Evolutionary conservation across 2,888 invertebrate genomes (phyloP), one percentile per base, ranked within the genome.

Genomic region (Pasiphila rectangulata): DNA sequence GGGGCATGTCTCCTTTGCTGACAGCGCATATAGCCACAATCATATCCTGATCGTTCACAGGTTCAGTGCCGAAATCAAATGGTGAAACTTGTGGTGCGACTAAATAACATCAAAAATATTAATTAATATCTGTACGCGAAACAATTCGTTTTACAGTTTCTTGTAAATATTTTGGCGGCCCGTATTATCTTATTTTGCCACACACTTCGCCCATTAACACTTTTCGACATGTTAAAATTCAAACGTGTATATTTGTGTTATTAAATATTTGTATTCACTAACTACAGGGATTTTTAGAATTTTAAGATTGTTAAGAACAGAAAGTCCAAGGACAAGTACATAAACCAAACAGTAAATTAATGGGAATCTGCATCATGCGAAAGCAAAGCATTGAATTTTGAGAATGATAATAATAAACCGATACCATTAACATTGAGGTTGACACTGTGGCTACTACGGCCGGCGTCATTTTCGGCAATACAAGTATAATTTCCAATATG

Each of bases 1-100:
- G 85, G 5, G 96, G 96, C 53, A 93, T 78, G 75, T 96, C 96
- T 20, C 96, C 95, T 75, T 94, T 93, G 59, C 90, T 91, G 15
- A 93, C 93, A 25, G 92, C 91, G 74, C 95, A 95, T 40, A 91
- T 91, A 9, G 92, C 91, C 13, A 93, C 92, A 20, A 92, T 91
- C 80, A 91, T 90, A 64, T 94, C 93, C 58, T 93, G 90, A 57
- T 93, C 92, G 67, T 93, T 92, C 49, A 92, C 89, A 41, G 91
- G 90, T 53, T 93, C 92, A 44, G 90, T 90, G 51, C 94, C 94
- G 64, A 95, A 94, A 68, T 91, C 90, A 69, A 94, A 93, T 27
- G 93, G 92, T 63, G 91, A 90, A 63, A 94, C 92, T 89, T 93
- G 93, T 49, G 94, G 94, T 59, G 91, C 80, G 72, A 94, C 93